Base-by-base conservation (phyloP, 2,797 vertebrate genomes). In the Pempheris klunzingeri region DNA sequence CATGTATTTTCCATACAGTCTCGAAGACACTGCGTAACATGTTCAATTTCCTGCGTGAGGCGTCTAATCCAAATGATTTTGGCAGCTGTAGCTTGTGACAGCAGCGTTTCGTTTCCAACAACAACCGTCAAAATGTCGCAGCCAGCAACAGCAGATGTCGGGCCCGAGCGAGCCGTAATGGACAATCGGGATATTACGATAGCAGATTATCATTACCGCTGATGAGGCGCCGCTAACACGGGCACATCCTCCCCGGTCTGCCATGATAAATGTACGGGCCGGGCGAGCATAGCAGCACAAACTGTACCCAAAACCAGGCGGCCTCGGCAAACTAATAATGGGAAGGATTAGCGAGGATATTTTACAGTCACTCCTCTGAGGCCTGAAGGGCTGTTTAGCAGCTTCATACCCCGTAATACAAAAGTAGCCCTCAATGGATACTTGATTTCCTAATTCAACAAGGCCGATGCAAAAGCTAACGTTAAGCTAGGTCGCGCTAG, bases 61-160 rank as follows among this genome's bases (percentile, higher is more conserved):
- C 67, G 20, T 54, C 76, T 43, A 32, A 67, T 22, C n/a, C 20
- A 14, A 7, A 62, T 52, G 24, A 26, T 43, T 74, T 64, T 69
- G 74, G 53, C 44, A 75, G 10, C 43, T 39, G 76, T 49, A 18
- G 73, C 65, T 66, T 78, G 73, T 87, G 77, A 83, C 84, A 84
- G 75, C 86, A 89, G 84, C 87, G 84, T 87, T 86, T 91, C 77
- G 68, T 24, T 32, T 78, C 75, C 63, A 78, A 85, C 82, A 78
- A 72, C 85, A 75, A 78, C 80, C 88, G 66, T 92, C 85, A 92
- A 93, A 93, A 94, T 92, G 92, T 93, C 92, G 90, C 92, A 92
- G 87, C 80, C 87, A 82, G 71, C 70, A 71, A 61, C 84, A 70
- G 82, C 78, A 80, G 87, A 89, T 72, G 82, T 83, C 88, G 86